Evolutionary conservation across 1,140 invertebrate species (phyloP), one percentile per base, ranked within the genome.

Genomic region (Anoplolepis gracilipes): DNA sequence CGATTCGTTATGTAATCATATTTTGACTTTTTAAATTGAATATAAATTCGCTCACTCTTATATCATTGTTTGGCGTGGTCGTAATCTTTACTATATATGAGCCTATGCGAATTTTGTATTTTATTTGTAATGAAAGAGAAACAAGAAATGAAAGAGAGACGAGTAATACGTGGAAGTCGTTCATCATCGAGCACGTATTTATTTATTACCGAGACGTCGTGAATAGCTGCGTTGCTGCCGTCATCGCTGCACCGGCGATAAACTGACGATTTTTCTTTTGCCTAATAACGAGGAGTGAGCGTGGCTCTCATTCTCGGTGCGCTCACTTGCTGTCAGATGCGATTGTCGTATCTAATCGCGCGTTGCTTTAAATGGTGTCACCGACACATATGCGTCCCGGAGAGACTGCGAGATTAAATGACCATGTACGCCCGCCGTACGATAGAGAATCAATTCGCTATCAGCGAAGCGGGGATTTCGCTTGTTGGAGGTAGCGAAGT

Each of bases 331-430:
- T 73, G 78, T 82, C 78, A 82, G 67, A 82, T 81, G 49, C 78
- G 78, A 81, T 82, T 73, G 53, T 70, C 78, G 13, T 82, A 82
- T 82, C 78, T 82, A 82, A 82, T 82, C 78, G 64, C 33, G 62
- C 42, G 36, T 42, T 53, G 67, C 53, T 53, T 2, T 82, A 82
- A 82, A 82, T 82, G 36, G 53, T 82, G 78, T 39, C 78, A 82
- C 78, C 36, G 55, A 82, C 67, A 61, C 77, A 57, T 25, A 70
- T 57, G 42, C 16, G 11, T 19, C n/a, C 13, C 53, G 53, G 13
- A 6, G 49, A 46, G 61, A 39, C 59, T 5, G 53, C 36, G 78
- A 16, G 46, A 82, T 73, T 81, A 82, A 82, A 72, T 61, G 55
- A 73, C 67, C 55, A 53, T 69, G 19, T 25, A 33, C 36, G 67